These are phyloP conservation scores for Octomys mimax DNA, from an alignment of 2,797 vertebrate genomes.

Conservation along the genomic window DNA sequence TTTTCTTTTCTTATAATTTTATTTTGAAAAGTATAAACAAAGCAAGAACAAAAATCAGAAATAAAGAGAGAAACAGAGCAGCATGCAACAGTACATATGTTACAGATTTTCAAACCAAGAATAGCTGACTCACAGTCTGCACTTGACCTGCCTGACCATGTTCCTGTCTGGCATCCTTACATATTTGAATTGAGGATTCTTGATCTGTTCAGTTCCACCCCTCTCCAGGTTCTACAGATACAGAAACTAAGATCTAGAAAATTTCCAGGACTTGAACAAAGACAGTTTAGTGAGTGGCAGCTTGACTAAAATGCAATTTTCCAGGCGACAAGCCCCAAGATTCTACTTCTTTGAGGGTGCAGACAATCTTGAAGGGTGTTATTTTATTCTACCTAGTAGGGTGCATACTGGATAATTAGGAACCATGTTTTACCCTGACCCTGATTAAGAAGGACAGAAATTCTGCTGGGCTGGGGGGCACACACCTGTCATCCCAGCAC, in stretches of 20 bases:
- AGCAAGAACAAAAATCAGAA: too few relatives aligned
- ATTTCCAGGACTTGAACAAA: slow-evolving; percentile 12
- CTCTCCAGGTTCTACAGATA: neutral
- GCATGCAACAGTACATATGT: too few relatives aligned
- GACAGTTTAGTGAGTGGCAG: neutral
- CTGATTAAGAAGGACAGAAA: neutral
- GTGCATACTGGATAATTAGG: neutral
- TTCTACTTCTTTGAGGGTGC: neutral
- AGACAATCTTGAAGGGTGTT: neutral
- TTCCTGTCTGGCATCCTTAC: neutral
- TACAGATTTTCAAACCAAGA: too few relatives aligned
- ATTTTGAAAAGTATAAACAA: too few relatives aligned
- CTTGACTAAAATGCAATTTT: neutral
- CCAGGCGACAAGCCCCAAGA: neutral
- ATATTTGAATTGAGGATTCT: slow-evolving; percentile 1
- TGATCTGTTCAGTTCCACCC: neutral
- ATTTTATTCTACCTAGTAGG: neutral
- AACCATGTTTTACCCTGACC: neutral
- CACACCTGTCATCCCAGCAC: neutral
- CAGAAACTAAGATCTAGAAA: neutral
- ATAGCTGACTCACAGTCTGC: too few relatives aligned
- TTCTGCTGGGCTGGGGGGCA: neutral
- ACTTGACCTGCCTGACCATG: neutral
- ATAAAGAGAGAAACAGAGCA: too few relatives aligned
- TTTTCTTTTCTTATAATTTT: too few relatives aligned